Conservation (phyloP, 1,140 invertebrate genomes). For the Leptinotarsa texana region DNA sequence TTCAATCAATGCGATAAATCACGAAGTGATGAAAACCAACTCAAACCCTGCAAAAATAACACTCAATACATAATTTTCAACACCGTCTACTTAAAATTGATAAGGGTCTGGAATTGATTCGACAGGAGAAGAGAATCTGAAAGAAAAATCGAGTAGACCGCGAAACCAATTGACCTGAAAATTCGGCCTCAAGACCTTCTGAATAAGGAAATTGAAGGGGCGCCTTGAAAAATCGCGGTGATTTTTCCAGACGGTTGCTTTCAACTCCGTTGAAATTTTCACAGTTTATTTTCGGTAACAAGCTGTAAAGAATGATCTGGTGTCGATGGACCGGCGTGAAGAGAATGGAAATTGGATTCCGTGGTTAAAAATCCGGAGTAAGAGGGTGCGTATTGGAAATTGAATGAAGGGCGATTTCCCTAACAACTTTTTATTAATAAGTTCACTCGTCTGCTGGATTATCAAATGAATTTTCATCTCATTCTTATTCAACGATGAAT, state of each 20-base stretch:
- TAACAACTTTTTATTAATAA: no score
- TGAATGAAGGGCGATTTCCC: no score
- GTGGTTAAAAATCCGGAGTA: not conserved
- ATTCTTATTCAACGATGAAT: no score
- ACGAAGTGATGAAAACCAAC: no score
- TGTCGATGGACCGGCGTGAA: not conserved
- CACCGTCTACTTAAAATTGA: conserved; percentile 9
- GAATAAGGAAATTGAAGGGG: conserved; percentile 17
- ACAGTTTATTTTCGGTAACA: conserved; percentile 21
- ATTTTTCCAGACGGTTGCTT: conserved; percentile 12
- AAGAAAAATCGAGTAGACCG: conserved; percentile 18
- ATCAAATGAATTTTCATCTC: no score
- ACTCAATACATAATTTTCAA: no score
- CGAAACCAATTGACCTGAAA: conserved; percentile 23
- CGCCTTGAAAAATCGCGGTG: conserved; percentile 19
- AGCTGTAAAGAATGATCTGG: conserved; percentile 20
- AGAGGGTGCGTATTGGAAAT: not conserved
- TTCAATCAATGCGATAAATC: no score
- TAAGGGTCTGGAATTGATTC: not conserved
- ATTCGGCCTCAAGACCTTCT: conserved; percentile 10
- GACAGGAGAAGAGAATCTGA: conserved; percentile 2
- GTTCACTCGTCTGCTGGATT: no score
- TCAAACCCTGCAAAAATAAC: no score
- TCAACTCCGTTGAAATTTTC: conserved; percentile 14
- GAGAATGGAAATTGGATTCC: not conserved